Evolutionary conservation across 2,888 invertebrate genomes (phyloP).

Genomic region (Andrena minutula): DNA sequence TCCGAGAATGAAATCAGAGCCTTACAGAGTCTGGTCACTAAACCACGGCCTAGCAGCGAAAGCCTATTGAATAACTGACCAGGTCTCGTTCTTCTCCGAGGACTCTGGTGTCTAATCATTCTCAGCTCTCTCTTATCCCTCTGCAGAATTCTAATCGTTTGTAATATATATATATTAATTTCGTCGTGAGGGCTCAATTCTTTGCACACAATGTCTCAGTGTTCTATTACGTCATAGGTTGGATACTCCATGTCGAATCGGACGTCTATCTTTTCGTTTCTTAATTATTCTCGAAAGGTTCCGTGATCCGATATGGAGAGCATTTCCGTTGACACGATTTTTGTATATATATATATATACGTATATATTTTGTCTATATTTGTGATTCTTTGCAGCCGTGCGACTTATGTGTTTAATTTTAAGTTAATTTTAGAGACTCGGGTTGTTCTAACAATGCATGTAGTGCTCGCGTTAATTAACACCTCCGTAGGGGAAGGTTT

Average conservation of each 20-base stretch:
- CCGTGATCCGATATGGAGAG: background rate
- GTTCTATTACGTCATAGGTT: conserved; percentile 21
- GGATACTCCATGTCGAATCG: background rate
- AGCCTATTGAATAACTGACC: conserved; percentile 68
- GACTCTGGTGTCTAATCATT: background rate
- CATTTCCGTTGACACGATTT: conserved; percentile 11
- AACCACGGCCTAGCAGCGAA: conserved; percentile 71
- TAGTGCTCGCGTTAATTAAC: conserved; percentile 14
- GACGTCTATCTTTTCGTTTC: background rate
- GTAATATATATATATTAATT: conserved; percentile 6
- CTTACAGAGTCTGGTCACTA: conserved; percentile 85
- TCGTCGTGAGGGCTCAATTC: conserved; percentile 53
- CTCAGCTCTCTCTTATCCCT: background rate
- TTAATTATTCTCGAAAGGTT: background rate
- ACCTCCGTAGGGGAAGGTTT: background rate
- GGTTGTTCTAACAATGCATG: background rate
- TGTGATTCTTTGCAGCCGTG: conserved; percentile 10
- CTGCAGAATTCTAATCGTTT: background rate
- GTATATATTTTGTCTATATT: background rate
- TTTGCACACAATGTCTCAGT: conserved; percentile 63
- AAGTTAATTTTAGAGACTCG: background rate
- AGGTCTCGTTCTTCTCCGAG: background rate
- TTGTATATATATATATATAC: conserved; percentile 8
- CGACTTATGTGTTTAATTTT: background rate
- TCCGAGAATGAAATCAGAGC: conserved; percentile 85